A percentile compares a stretch with the other conserved stretches of the same genome.
phyloP scores from a whole-genome alignment of 2,797 vertebrate species.

The Schizopygopsis malacanthus region DNA sequence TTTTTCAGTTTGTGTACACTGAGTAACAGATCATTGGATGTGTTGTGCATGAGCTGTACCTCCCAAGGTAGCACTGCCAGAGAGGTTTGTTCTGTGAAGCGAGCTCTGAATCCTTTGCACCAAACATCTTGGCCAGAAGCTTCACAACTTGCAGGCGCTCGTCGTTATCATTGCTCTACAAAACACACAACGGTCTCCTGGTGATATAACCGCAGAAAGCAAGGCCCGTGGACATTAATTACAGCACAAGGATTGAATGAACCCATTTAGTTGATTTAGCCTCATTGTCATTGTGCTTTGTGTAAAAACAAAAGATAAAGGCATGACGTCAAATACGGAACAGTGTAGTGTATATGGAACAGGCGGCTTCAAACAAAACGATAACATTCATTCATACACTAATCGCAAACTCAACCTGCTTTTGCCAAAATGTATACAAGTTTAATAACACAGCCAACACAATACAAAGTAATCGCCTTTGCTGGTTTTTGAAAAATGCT shows the following conservation, averaged over 20 bases:
- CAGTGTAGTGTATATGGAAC: background rate
- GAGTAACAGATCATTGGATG: background rate
- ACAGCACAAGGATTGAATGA: background rate
- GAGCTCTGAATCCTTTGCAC: constrained; percentile 96
- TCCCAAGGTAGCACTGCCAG: constrained; percentile 98
- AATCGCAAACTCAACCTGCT: background rate
- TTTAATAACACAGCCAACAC: background rate
- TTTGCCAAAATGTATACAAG: background rate
- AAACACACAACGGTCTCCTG: constrained; percentile 47
- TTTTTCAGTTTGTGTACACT: background rate
- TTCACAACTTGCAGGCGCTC: constrained; percentile 97
- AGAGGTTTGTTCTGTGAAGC: constrained; percentile 97
- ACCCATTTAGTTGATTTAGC: constrained; percentile 27
- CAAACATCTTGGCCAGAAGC: constrained; percentile 99
- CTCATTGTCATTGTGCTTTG: background rate
- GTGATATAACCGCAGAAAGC: constrained; percentile 22
- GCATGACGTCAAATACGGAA: background rate
- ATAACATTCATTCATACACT: constrained; percentile 7
- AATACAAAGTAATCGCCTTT: constrained; percentile 17
- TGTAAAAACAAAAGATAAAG: constrained; percentile 18
- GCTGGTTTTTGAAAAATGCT: constrained; percentile 5
- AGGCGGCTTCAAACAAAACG: background rate
- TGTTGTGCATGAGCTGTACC: constrained; percentile 71
- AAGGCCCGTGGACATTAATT: constrained; percentile 13
- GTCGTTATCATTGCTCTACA: constrained; percentile 98